Percentiles rank a stretch among this genome's conserved stretches.
Conservation (phyloP, 2,888 invertebrate species). For the Acrobasis repandana region DNA sequence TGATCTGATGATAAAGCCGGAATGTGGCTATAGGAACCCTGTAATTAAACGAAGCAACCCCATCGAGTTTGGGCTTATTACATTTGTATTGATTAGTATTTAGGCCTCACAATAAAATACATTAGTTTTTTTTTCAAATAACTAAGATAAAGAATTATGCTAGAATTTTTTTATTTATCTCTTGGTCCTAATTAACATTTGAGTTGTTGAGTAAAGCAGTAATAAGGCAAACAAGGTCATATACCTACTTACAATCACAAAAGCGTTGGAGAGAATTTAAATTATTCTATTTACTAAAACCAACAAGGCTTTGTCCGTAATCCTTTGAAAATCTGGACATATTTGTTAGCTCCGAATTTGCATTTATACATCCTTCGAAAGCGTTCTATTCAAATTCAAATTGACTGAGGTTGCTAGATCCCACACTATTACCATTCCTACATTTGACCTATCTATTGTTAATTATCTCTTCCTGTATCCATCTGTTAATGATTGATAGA, state of each 20-base stretch:
- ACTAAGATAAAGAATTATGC: no score
- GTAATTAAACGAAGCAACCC: no score
- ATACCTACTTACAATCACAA: neutral
- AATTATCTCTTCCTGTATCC: no score
- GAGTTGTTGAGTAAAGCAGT: neutral
- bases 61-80: no score
- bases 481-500: no score
- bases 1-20: no score
- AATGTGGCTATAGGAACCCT: no score
- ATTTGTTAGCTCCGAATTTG: constrained; percentile 16
- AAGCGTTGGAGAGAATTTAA: constrained; percentile 2
- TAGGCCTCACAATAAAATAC: no score
- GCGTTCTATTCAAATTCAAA: constrained; percentile 22
- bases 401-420: constrained; percentile 9
- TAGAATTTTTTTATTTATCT: no score
- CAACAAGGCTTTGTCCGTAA: constrained; percentile 12
- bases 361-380: constrained; percentile 18
- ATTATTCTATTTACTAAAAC: constrained; percentile 11
- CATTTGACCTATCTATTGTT: neutral
- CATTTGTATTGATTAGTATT: no score
- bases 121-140: no score
- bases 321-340: constrained; percentile 17
- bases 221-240: neutral
- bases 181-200: no score
- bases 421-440: neutral